These are phyloP conservation scores for Platysteira castanea DNA, from an alignment of 2,113 vertebrate species.

Conservation along the genomic window DNA sequence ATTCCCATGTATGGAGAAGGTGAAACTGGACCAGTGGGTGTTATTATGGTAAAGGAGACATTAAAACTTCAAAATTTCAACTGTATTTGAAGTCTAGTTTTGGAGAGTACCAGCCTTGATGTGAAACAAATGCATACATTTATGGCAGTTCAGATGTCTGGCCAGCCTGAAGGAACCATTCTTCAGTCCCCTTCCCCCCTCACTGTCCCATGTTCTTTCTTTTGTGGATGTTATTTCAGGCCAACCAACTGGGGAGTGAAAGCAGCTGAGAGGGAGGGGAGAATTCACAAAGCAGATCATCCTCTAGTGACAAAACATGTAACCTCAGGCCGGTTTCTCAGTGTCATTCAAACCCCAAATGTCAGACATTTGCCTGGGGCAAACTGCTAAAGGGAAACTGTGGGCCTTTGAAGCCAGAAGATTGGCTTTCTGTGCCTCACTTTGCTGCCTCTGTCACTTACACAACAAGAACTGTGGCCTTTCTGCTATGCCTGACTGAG, in stretches of 20 bases:
- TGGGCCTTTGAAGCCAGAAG: neutral
- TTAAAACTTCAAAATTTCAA: neutral
- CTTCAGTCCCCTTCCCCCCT: neutral
- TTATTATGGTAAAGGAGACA: slow-evolving; percentile 30
- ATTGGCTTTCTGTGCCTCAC: neutral
- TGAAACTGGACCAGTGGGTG: slow-evolving; percentile 50
- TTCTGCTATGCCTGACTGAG: neutral
- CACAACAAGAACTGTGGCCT: neutral
- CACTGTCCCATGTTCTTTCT: neutral
- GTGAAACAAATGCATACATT: neutral
- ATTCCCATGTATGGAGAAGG: slow-evolving; percentile 37
- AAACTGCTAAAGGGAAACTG: neutral
- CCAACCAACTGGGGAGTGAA: neutral
- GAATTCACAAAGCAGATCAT: neutral
- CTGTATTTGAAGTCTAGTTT: neutral
- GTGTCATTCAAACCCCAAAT: neutral
- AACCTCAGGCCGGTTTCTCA: neutral
- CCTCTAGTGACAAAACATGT: neutral
- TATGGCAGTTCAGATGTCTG: neutral
- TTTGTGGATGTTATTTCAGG: neutral
- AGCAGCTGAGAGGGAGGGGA: neutral
- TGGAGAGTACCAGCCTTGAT: neutral
- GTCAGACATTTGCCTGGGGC: neutral
- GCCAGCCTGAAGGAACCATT: neutral
- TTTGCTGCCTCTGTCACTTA: neutral